phyloP scores from a whole-genome alignment of 2,113 vertebrate genomes.

The Psephotus haematonotus region DNA sequence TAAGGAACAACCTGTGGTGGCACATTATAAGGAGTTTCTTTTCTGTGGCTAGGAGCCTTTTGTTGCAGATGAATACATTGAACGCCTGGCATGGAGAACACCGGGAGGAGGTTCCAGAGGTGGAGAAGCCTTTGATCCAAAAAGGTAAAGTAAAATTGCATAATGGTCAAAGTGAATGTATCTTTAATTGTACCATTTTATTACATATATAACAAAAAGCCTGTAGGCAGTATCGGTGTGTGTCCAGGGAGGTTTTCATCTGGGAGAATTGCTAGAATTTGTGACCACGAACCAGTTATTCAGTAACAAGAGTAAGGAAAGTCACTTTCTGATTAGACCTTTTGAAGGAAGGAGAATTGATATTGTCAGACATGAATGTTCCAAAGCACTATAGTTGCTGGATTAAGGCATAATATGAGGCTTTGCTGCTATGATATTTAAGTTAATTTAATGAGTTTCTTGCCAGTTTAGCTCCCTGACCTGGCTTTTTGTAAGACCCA shows the following conservation, averaged over 20 bases:
- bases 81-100: slow-evolving; percentile 96
- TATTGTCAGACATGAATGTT: not conserved
- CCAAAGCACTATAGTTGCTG: not conserved
- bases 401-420: not conserved
- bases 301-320: not conserved
- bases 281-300: not conserved
- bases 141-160: slow-evolving; percentile 84
- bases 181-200: not conserved
- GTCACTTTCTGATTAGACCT: not conserved
- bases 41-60: slow-evolving; percentile 90
- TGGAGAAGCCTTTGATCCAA: slow-evolving; percentile 96
- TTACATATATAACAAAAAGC: not conserved
- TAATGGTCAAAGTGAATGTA: not conserved
- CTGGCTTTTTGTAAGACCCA: not conserved
- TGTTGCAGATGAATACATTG: slow-evolving; percentile 99
- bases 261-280: slow-evolving; percentile 5
- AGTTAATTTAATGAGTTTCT: not conserved
- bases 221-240: not conserved
- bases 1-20: not conserved
- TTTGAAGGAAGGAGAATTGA: not conserved
- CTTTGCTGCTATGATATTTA: not conserved
- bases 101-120: slow-evolving; percentile 97
- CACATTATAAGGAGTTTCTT: slow-evolving; percentile 42
- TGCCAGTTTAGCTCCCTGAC: not conserved
- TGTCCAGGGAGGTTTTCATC: not conserved